Conservation (phyloP, 64 coral and sea anemone species). For the Montipora efflorescens region DNA sequence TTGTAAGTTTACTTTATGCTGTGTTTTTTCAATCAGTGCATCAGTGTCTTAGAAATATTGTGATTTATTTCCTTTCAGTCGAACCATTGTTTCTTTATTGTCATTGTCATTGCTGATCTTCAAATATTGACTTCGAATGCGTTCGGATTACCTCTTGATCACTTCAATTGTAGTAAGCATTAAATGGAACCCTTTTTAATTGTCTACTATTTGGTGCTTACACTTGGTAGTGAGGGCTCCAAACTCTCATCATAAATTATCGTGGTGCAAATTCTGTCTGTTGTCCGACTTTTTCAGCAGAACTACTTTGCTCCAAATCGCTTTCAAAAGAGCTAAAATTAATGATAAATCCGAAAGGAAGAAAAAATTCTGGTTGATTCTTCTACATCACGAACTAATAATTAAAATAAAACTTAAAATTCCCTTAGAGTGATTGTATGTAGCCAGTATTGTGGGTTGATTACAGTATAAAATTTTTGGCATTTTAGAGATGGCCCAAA, state of each 20-base stretch:
- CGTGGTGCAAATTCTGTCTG: too few relatives aligned
- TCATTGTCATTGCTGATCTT: neutral
- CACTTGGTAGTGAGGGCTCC: neutral
- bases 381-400: too few relatives aligned
- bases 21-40: neutral
- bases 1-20: neutral
- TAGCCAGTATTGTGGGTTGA: too few relatives aligned
- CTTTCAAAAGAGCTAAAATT: too few relatives aligned
- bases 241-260: too few relatives aligned
- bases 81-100: neutral
- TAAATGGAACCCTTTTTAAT: neutral
- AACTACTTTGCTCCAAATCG: too few relatives aligned
- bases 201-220: neutral
- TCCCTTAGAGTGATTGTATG: too few relatives aligned
- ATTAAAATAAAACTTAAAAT: too few relatives aligned
- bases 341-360: too few relatives aligned
- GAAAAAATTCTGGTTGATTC: too few relatives aligned
- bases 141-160: neutral
- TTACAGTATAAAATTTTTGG: neutral
- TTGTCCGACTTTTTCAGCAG: too few relatives aligned
- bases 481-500: conserved; percentile 78
- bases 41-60: neutral
- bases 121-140: neutral
- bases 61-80: neutral
- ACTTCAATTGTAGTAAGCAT: neutral